Evolutionary conservation across 2,797 vertebrate genomes (phyloP), one percentile per base, ranked within the genome.

Genomic region (Vultur gryphus): DNA sequence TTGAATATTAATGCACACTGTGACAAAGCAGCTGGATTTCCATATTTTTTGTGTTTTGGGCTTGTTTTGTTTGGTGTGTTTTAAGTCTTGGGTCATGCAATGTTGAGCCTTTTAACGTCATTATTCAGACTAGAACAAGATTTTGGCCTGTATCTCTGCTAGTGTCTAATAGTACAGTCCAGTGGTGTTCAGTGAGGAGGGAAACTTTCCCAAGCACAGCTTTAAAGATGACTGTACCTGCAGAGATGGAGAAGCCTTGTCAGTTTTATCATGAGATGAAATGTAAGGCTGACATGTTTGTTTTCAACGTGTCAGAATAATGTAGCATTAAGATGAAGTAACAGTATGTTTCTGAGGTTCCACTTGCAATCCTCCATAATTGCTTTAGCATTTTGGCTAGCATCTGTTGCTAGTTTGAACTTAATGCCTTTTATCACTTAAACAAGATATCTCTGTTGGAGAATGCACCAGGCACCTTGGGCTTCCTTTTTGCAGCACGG

Each of bases 31-130:
- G 15, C 1, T 55, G 7, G 6, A 29, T 10, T 78, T 49, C 17
- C 20, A 11, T 11, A 4, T 10, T 37, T 84, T 65, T 55, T 57
- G 1, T 52, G 5, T 4, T 7, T 48, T 10, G 6, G 1, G 1
- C 4, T 0, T 5, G 28, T 67, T 51, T 35, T 73, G 6, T 7
- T 61, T 5, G 1, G 5, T 71, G 78, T 54, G 10, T 14, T 71
- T 51, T 80, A 59, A 80, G 26, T 58, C 11, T 61, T 57, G 54
- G 9, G 13, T 69, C 31, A 8, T 54, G 44, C 8, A 54, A 3
- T 31, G 9, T 17, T 72, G 31, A 69, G 9, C 16, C 9, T 87
- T 86, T 90, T 71, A 72, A 65, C 73, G 11, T 48, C 7, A 23
- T 82, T 58, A 43, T 33, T 76, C 29, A 61, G 25, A 48, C 16